Conservation (phyloP, 2,888 invertebrate species). For the Euphydryas editha region DNA sequence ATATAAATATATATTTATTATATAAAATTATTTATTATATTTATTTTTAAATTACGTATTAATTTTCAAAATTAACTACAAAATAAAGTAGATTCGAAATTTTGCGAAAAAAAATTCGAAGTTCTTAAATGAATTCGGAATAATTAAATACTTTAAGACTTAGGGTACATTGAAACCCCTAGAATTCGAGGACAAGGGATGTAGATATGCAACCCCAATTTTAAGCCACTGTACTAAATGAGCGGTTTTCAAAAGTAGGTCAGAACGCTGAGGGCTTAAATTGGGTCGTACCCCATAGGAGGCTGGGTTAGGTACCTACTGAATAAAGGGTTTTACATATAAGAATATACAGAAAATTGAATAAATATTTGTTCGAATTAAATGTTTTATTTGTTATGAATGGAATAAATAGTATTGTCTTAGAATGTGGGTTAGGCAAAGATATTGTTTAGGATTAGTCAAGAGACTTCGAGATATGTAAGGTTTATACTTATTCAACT, state of each 20-base stretch:
- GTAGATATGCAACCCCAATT: constrained; percentile 77
- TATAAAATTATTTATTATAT: no score
- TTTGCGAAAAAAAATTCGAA: no score
- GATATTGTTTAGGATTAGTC: no score
- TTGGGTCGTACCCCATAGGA: constrained; percentile 76
- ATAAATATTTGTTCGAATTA: constrained; percentile 29
- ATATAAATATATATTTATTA: no score
- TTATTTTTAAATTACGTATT: no score
- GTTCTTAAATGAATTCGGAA: no score
- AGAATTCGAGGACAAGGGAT: constrained; percentile 58
- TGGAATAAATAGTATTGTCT: constrained; percentile 1
- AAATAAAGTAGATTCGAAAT: no score
- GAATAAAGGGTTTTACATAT: constrained; percentile 43
- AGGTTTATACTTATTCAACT: neutral
- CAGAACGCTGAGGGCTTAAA: constrained; percentile 75
- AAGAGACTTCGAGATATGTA: no score
- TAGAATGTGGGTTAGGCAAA: neutral
- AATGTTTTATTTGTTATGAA: constrained; percentile 19
- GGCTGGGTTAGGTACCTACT: constrained; percentile 34
- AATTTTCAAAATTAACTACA: no score
- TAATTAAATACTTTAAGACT: constrained; percentile 2
- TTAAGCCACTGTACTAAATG: constrained; percentile 73
- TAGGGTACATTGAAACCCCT: constrained; percentile 46
- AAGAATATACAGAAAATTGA: constrained; percentile 4
- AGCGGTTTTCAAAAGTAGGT: constrained; percentile 76